Conservation (phyloP, 2,113 vertebrate species). For the Platichthys stellatus region DNA sequence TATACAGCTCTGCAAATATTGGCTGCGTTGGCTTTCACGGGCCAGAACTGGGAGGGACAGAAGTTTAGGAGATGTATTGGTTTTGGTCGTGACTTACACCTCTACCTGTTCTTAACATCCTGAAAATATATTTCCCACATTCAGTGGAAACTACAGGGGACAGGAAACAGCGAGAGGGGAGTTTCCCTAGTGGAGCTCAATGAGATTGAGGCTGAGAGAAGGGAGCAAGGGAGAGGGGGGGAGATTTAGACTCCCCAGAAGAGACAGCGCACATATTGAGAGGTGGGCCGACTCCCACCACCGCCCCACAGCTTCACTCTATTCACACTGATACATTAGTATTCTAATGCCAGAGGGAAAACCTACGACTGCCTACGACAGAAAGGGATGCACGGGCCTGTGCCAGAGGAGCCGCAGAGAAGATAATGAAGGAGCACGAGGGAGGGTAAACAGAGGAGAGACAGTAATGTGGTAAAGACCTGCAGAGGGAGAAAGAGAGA, state of each 20-base stretch:
- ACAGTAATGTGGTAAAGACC: conserved; percentile 44
- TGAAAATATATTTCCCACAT: conserved; percentile 36
- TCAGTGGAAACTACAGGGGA: neutral
- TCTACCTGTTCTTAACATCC: conserved; percentile 54
- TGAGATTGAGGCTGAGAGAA: conserved; percentile 26
- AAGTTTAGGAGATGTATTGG: conserved; percentile 8
- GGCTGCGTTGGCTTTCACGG: conserved; percentile 42
- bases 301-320: conserved; percentile 37
- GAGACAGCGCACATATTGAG: conserved; percentile 69
- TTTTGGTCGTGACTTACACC: conserved; percentile 35
- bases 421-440: conserved; percentile 35
- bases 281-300: conserved; percentile 61
- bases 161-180: neutral
- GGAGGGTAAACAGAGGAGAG: conserved; percentile 36
- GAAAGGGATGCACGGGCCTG: conserved; percentile 40
- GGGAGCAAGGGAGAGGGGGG: conserved; percentile 7
- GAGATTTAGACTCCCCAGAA: conserved; percentile 56
- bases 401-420: conserved; percentile 47
- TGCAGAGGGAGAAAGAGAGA: neutral
- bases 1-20: conserved; percentile 68
- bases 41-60: conserved; percentile 20
- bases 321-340: conserved; percentile 62
- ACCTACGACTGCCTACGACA: conserved; percentile 50
- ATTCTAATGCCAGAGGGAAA: conserved; percentile 70
- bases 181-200: conserved; percentile 34